These are phyloP conservation scores for Nesogale talazaci DNA, from an alignment of 2,113 vertebrate genomes.

Conservation along the genomic window DNA sequence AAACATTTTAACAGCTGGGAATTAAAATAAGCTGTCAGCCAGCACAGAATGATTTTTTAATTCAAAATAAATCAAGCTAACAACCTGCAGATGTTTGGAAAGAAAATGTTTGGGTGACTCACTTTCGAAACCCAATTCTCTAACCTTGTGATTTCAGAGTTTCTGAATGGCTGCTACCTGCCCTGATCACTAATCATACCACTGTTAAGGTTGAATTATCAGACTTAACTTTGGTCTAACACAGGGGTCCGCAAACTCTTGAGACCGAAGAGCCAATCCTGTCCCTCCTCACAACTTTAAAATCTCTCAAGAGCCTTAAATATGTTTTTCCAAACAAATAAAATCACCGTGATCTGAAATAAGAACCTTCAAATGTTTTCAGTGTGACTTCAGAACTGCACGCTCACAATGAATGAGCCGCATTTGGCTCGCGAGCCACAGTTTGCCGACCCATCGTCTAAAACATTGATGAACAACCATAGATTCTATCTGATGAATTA, in stretches of 20 bases:
- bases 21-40: constrained; percentile 86
- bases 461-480: not conserved
- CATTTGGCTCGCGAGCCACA: no score
- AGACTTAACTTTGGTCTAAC: not conserved
- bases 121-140: constrained; percentile 79
- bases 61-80: constrained; percentile 88
- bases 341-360: no score
- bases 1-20: constrained; percentile 84
- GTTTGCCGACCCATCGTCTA: no score
- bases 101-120: constrained; percentile 83
- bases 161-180: constrained; percentile 77
- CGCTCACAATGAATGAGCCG: no score
- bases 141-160: constrained; percentile 71
- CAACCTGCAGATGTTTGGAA: constrained; percentile 89
- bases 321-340: no score
- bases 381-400: no score
- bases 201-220: not conserved
- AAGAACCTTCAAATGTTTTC: no score
- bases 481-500: not conserved
- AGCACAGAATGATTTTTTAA: constrained; percentile 82
- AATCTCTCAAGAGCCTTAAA: no score
- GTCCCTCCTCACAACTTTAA: no score
- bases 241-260: no score
- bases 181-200: not conserved
- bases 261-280: no score